A percentile compares a stretch with the other conserved stretches of the same genome.
Conservation (phyloP, 2,113 vertebrate species). For the Misgurnus anguillicaudatus region DNA sequence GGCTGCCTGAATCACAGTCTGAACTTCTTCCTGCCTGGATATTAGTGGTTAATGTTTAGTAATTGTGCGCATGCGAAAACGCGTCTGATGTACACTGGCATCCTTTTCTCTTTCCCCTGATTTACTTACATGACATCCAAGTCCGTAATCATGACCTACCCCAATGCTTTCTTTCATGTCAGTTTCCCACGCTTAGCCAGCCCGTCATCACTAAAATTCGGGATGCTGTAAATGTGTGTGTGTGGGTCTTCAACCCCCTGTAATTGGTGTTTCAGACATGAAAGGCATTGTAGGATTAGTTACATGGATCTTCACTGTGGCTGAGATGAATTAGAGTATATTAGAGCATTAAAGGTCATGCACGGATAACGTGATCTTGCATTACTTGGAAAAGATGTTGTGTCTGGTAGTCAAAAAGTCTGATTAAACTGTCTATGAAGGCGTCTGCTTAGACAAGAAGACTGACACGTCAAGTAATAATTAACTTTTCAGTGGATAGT, state of each 20-base stretch:
- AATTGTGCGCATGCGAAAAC: slow-evolving; percentile 53
- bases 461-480: no score
- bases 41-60: slow-evolving; percentile 66
- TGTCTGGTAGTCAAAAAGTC: background rate
- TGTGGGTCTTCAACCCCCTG: slow-evolving; percentile 50
- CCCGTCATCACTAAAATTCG: slow-evolving; percentile 57
- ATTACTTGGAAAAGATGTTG: slow-evolving; percentile 24
- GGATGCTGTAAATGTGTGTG: slow-evolving; percentile 43
- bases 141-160: slow-evolving; percentile 51
- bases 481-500: no score
- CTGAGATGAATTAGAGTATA: slow-evolving; percentile 56
- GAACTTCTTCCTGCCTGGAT: slow-evolving; percentile 67
- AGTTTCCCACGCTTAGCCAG: slow-evolving; percentile 51
- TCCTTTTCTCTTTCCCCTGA: slow-evolving; percentile 56
- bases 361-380: slow-evolving; percentile 41
- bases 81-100: slow-evolving; percentile 58
- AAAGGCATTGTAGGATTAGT: slow-evolving; percentile 54
- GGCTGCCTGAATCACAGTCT: slow-evolving; percentile 48
- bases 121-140: slow-evolving; percentile 50
- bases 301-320: slow-evolving; percentile 45
- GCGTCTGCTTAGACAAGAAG: no score
- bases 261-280: slow-evolving; percentile 60
- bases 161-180: slow-evolving; percentile 51
- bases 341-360: slow-evolving; percentile 56
- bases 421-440: no score